Conservation (phyloP, 2,888 invertebrate species). For the Synanthedon tipuliformis region DNA sequence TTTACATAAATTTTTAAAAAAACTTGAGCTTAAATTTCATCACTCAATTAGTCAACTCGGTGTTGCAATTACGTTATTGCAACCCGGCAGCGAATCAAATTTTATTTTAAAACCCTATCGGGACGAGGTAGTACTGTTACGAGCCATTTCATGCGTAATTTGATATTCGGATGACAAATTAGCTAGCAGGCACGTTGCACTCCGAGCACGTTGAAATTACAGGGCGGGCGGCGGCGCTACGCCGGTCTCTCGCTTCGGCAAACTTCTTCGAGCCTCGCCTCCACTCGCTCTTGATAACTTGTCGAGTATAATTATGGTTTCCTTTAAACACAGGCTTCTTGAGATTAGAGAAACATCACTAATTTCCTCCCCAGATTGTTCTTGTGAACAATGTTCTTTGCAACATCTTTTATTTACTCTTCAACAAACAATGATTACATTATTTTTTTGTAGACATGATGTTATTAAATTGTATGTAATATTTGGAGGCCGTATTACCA, state of each 20-base stretch:
- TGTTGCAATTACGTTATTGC: conserved; percentile 32
- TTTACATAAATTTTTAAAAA: no score
- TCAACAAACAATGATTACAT: no score
- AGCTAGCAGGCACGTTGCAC: conserved; percentile 34
- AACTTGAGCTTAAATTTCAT: no score
- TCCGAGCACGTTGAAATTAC: conserved; percentile 50
- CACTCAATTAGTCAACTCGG: not conserved
- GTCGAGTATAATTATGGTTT: conserved; percentile 50
- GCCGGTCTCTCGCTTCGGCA: conserved; percentile 5
- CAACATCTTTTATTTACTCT: no score
- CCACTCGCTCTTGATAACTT: conserved; percentile 22
- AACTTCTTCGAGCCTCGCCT: conserved; percentile 1
- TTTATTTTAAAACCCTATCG: conserved; percentile 55
- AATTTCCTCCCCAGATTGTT: conserved; percentile 7
- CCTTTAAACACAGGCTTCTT: conserved; percentile 33
- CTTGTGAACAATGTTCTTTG: not conserved
- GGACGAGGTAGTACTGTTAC: conserved; percentile 50
- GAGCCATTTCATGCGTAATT: conserved; percentile 64
- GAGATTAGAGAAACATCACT: conserved; percentile 35
- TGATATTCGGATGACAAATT: conserved; percentile 69
- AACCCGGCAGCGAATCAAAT: conserved; percentile 47
- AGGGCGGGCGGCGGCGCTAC: conserved; percentile 27
- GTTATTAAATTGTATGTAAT: no score
- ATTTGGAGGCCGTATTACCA: no score
- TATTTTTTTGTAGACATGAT: no score